A percentile compares a stretch with the other conserved stretches of the same genome.
Evolutionary conservation across 2,113 vertebrate species (phyloP).

Genomic region (Syngnathus floridae): DNA sequence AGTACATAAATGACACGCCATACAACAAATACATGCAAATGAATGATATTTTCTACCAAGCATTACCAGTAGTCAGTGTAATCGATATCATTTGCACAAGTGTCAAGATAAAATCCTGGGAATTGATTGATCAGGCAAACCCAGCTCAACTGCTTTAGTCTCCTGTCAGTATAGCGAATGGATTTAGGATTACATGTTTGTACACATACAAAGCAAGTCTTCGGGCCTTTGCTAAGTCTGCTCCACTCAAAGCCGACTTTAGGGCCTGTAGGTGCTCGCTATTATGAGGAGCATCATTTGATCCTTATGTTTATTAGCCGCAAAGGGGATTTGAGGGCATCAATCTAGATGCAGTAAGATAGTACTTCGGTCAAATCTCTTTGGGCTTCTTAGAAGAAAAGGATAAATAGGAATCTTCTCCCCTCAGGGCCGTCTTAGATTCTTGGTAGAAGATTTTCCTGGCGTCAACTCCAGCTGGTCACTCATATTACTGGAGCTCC

Average conservation of each 20-base stretch:
- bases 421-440: slow-evolving; percentile 11
- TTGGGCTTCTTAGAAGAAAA: slow-evolving; percentile 23
- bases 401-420: slow-evolving; percentile 11
- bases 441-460: slow-evolving; percentile 5
- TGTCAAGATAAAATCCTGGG: slow-evolving; percentile 44
- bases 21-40: slow-evolving; percentile 7
- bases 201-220: slow-evolving; percentile 23
- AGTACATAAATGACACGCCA: background rate
- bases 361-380: slow-evolving; percentile 31
- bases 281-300: slow-evolving; percentile 20
- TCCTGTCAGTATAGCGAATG: slow-evolving; percentile 35
- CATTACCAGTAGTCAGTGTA: slow-evolving; percentile 11
- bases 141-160: slow-evolving; percentile 13
- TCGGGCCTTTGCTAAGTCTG: slow-evolving; percentile 44
- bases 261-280: slow-evolving; percentile 18
- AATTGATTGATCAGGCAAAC: slow-evolving; percentile 44
- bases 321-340: slow-evolving; percentile 32
- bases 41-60: slow-evolving; percentile 21
- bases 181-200: slow-evolving; percentile 43
- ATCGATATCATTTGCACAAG: slow-evolving; percentile 53
- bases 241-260: slow-evolving; percentile 21
- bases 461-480: background rate
- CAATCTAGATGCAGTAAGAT: slow-evolving; percentile 31
- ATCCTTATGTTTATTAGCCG: slow-evolving; percentile 45
- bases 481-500: background rate